Conservation (phyloP, 2,797 vertebrate species). For the Picus viridis region DNA sequence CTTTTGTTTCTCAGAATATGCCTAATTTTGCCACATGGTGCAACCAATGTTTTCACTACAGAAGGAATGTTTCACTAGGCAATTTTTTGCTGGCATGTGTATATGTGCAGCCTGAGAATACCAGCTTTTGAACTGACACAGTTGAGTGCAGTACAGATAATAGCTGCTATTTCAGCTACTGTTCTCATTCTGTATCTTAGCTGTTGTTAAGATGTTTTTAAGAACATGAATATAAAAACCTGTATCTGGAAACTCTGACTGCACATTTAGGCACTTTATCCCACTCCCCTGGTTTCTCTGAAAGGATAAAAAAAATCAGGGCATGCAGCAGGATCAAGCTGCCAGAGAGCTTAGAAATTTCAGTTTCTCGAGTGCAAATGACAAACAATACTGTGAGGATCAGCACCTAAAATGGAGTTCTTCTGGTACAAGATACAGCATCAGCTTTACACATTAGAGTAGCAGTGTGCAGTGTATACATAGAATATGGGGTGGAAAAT, state of each 20-base stretch:
- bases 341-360: background rate
- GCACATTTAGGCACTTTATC: background rate
- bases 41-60: background rate
- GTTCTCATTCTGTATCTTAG: background rate
- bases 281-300: background rate
- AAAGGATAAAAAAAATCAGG: background rate
- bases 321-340: background rate
- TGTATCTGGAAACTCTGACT: background rate
- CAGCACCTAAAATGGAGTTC: background rate
- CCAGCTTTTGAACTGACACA: background rate
- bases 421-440: background rate
- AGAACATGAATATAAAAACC: background rate
- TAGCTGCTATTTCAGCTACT: background rate
- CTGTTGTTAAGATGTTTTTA: background rate
- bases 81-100: background rate
- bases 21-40: background rate
- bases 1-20: background rate
- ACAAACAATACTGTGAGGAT: background rate
- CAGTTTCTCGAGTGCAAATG: background rate
- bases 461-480: background rate
- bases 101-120: background rate
- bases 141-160: background rate
- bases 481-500: background rate
- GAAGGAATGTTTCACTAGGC: background rate
- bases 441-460: background rate